Base-by-base conservation (phyloP, 2,888 invertebrate species). In the Crematogaster levior region DNA sequence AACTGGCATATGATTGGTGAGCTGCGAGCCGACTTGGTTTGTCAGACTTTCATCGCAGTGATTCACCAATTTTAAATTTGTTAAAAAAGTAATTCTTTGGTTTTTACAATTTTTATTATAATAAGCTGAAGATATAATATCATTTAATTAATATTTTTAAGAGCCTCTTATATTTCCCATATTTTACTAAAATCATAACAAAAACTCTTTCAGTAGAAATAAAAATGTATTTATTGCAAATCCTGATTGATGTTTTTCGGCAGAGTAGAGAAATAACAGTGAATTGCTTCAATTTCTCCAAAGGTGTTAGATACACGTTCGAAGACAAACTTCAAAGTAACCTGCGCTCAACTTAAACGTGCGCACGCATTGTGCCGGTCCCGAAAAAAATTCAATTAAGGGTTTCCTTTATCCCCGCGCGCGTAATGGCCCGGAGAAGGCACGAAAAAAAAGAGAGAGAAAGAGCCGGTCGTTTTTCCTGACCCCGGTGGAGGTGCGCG, bases 311-410 rank as follows among this genome's bases (percentile, higher is more conserved):
- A 61, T 34, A 46, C 18, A 48, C n/a, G n/a, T n/a, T n/a, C 34
- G 24, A 61, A 61, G 24, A 63, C 15, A 48, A 61, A 63, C 46
- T 48, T 61, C 43, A 30, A 60, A 74, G 34, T 15, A 46, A 27
- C 12, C n/a, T 48, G 48, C 9, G 48, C 15, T 43, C 73, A 43
- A n/a, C 30, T 53, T 60, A 24, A 43, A 40, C 12, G 40, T 60
- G 27, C 46, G 24, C 34, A 46, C n/a, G 27, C 15, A 37, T 40
- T 34, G 24, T 40, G 66, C 1, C 15, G 48, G 24, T 37, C 9
- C n/a, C 18, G 0, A 40, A 48, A 77, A 46, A 68, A 68, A 77
- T 68, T 68, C 70, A 68, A 75, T 75, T 51, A 75, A 75, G 65
- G 34, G 37, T 51, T 65, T 6, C 65, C n/a, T 75, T 51, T 51